Evolutionary conservation across 1,140 invertebrate species (phyloP), one percentile per base, ranked within the genome.

Genomic region (Bradysia coprophila): DNA sequence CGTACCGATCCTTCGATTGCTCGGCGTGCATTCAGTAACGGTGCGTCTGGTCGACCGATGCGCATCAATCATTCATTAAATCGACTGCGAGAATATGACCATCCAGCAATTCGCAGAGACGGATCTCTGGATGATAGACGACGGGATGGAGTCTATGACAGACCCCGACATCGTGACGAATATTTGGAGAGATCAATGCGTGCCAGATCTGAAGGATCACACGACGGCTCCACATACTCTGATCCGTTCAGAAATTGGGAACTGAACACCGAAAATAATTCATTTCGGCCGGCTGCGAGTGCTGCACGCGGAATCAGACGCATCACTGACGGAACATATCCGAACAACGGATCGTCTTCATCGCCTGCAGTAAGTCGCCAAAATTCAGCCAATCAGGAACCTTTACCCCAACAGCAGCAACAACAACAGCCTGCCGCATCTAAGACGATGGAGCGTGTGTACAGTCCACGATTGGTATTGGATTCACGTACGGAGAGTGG

Each of bases 171-270:
- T 28, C 24, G 24, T 28, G 24, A 28, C 6, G 13, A 28, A 8
- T 6, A 8, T 13, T 28, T 28, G 6, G 24, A 28, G 6, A 28
- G 24, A 28, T 8, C 6, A 8, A 6, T 8, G 6, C 24, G 24
- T 28, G 24, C 6, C 6, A 6, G 24, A 28, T 28, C 24, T 28
- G 24, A 28, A 13, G 24, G 24, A 8, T 6, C 6, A 13, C 6
- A 28, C 13, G 13, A 28, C 6, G 13, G 6, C 6, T 6, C 6
- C 24, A 8, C 24, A 28, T 28, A 28, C 13, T 28, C 24, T 8
- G 55, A 59, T 51, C 49, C 54, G 11, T 61, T 52, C 13, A 56
- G 57, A 34, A 57, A 50, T 36, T 59, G 57, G 45, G 53, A 59
- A 43, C 44, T 59, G 4, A 59, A 59, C 48, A 41, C 45, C 5